These are phyloP conservation scores for Psilopogon haemacephalus DNA, from an alignment of 2,113 vertebrate genomes.

Conservation along the genomic window DNA sequence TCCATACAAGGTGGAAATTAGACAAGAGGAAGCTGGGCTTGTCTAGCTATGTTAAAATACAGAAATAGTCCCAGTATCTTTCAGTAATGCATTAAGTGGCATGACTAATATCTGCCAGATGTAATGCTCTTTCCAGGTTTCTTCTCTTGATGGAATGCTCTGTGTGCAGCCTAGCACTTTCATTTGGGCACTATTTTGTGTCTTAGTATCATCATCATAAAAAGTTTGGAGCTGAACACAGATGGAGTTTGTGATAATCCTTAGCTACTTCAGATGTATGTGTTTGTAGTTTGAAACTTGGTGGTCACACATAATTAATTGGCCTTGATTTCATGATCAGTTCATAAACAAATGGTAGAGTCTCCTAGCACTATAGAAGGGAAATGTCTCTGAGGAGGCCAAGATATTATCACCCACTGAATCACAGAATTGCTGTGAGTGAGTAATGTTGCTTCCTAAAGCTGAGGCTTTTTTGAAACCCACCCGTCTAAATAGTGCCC, in stretches of 20 bases:
- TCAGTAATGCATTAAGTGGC: neutral
- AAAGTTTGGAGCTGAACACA: neutral
- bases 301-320: neutral
- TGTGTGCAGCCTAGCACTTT: accelerated
- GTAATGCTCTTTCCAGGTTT: neutral
- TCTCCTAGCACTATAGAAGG: neutral
- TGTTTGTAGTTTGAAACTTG: neutral
- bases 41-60: conserved; percentile 16
- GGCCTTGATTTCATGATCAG: neutral
- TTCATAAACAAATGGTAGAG: neutral
- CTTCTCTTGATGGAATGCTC: neutral
- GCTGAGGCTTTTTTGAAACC: neutral
- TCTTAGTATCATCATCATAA: neutral
- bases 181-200: neutral
- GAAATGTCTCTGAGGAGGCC: neutral
- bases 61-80: conserved; percentile 24
- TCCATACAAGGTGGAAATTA: conserved; percentile 16
- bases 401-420: neutral
- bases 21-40: neutral
- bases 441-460: neutral
- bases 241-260: neutral
- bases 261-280: neutral
- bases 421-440: no score
- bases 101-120: neutral
- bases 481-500: neutral